phyloP scores from a whole-genome alignment of 2,888 invertebrate genomes.

The Seira musarum region DNA sequence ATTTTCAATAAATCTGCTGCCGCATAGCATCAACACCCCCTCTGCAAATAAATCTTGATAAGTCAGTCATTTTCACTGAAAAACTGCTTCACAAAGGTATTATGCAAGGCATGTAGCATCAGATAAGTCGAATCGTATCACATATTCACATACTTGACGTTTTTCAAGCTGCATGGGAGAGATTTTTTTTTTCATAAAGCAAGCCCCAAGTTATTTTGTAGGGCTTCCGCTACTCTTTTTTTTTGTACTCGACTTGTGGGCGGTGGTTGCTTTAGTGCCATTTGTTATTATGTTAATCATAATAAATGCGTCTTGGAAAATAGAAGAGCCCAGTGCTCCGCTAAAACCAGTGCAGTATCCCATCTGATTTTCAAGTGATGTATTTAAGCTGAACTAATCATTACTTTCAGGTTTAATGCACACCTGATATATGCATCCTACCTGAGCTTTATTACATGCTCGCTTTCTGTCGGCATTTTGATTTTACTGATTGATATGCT shows the following conservation, averaged over 20 bases:
- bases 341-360: too few relatives aligned
- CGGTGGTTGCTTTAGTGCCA: constrained; percentile 44
- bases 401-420: not conserved
- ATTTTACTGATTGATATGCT: too few relatives aligned
- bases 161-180: constrained; percentile 1
- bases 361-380: not conserved
- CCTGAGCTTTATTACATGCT: too few relatives aligned
- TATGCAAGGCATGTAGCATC: constrained; percentile 47
- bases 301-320: constrained; percentile 41
- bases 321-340: constrained; percentile 1
- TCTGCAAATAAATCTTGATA: constrained; percentile 53
- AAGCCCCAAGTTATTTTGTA: constrained; percentile 15
- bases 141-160: constrained; percentile 18
- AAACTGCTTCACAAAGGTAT: constrained; percentile 1
- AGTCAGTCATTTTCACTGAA: constrained; percentile 22
- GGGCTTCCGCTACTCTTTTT: constrained; percentile 46
- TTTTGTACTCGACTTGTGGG: constrained; percentile 35
- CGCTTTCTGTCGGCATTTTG: too few relatives aligned
- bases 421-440: not conserved
- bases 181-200: not conserved
- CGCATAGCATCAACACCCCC: constrained; percentile 42
- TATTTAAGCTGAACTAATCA: not conserved
- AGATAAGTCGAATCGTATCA: constrained; percentile 24
- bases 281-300: constrained; percentile 54
- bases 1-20: constrained; percentile 48